Conservation (phyloP, 2,888 invertebrate genomes). For the Octodonta nipae region DNA sequence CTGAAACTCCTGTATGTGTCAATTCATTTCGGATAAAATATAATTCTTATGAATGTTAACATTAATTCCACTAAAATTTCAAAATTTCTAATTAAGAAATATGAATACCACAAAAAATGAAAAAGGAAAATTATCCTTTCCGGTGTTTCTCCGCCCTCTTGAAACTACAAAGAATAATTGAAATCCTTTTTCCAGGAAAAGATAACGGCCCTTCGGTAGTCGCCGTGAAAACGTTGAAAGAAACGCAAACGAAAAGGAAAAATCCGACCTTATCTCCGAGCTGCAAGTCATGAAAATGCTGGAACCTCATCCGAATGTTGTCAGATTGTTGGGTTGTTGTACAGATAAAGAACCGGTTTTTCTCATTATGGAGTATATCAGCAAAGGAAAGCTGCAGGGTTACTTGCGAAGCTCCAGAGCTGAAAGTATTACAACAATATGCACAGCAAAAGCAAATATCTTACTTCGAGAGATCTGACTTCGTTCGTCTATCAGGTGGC, state of each 20-base stretch:
- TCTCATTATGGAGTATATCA: slow-evolving; percentile 84
- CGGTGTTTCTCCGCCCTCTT: too few species aligned
- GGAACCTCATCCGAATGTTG: slow-evolving; percentile 82
- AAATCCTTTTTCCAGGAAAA: slow-evolving; percentile 39
- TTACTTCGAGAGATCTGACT: slow-evolving; percentile 76
- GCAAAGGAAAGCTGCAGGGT: slow-evolving; percentile 77
- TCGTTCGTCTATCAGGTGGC: slow-evolving; percentile 86
- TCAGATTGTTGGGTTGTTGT: slow-evolving; percentile 75
- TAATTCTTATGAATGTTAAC: too few species aligned
- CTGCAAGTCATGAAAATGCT: slow-evolving; percentile 83
- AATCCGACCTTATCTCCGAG: slow-evolving; percentile 75
- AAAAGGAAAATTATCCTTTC: too few species aligned
- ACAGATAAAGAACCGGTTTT: slow-evolving; percentile 83
- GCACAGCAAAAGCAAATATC: slow-evolving; percentile 59
- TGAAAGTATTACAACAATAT: slow-evolving; percentile 70
- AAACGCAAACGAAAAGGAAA: slow-evolving; percentile 80
- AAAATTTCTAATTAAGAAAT: too few species aligned
- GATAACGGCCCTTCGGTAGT: slow-evolving; percentile 63
- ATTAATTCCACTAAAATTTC: too few species aligned
- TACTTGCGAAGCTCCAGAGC: slow-evolving; percentile 76
- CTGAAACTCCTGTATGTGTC: too few species aligned
- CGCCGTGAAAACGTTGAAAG: slow-evolving; percentile 89
- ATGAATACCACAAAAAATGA: too few species aligned
- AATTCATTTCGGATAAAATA: too few species aligned
- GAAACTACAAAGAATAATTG: too few species aligned